phyloP scores from a whole-genome alignment of 1,140 invertebrate genomes.

The Apis laboriosa region DNA sequence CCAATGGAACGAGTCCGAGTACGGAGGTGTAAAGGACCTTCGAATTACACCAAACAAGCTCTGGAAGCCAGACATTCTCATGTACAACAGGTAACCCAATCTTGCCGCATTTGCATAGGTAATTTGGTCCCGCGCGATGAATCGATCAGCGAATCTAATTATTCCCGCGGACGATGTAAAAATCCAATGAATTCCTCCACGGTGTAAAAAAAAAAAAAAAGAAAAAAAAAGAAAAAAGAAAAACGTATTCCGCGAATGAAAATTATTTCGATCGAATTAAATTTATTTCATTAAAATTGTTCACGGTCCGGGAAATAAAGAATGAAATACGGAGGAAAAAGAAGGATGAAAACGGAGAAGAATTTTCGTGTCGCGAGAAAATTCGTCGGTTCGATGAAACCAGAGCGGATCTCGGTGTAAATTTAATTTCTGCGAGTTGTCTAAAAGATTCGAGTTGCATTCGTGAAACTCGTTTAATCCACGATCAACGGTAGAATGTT shows the following conservation, averaged over 20 bases:
- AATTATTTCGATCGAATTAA: neutral
- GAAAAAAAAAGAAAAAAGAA: too few species aligned
- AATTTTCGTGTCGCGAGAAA: neutral
- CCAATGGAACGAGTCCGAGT: slow-evolving; percentile 96
- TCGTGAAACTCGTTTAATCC: neutral
- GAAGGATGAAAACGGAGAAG: too few species aligned
- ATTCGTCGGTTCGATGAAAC: neutral
- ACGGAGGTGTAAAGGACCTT: slow-evolving; percentile 95
- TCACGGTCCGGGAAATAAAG: neutral
- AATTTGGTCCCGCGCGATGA: neutral
- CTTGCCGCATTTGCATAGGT: slow-evolving; percentile 53
- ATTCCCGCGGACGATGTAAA: neutral
- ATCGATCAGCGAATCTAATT: slow-evolving; percentile 25
- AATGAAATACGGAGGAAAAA: neutral
- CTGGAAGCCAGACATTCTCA: slow-evolving; percentile 99
- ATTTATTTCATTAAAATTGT: neutral
- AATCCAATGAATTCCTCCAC: neutral
- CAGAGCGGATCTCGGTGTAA: neutral
- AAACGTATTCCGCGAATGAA: neutral
- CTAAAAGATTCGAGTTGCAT: neutral
- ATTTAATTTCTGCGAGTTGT: neutral
- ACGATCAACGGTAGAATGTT: neutral
- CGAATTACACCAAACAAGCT: slow-evolving; percentile 96
- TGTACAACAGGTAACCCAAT: slow-evolving; percentile 97
- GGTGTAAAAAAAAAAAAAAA: neutral